Base-by-base conservation (phyloP, 2,888 invertebrate genomes). In the Mechanitis messenoides region DNA sequence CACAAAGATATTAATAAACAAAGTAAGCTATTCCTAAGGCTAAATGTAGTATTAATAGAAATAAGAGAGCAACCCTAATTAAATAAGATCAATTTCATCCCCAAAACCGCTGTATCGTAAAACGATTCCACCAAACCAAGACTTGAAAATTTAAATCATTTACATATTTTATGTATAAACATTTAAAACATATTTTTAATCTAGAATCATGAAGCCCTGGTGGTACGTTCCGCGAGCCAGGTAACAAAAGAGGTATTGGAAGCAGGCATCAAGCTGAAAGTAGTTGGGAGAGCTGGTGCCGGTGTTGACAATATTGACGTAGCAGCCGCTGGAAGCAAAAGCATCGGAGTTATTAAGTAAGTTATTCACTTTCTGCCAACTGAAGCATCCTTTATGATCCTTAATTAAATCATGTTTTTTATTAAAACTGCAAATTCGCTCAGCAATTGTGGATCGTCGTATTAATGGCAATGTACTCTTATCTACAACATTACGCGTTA, bases 291-390 rank as follows among this genome's bases (percentile, higher is more conserved):
- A 54, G 99, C 99, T n/a, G 99, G 99, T 5, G 98, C 98, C 2
- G 99, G 99, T 3, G 97, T 98, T 3, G 99, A 99, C 87, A 99
- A 99, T 85, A 98, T 99, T 68, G 98, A 99, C 80, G 93, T 97
- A 54, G 86, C 91, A 47, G 94, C 96, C 5, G 98, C 99, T 3
- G 97, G 95, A 0, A 91, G 92, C 68, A 92, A 93, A 71, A 96
- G 96, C 71, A 91, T 98, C 70, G 91, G 97, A 68, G 99, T 99
- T 55, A 93, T 99, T 77, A 99, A 99, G 98, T 98, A 92, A 92
- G 94, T 89, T 38, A 11, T 9, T 38, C 12, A 28, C 11, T 28
- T 38, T 31, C 7, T 47, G 11, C 3, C 47, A 20, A 47, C n/a
- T 28, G n/a, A 20, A n/a, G n/a, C 6, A 28, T 28, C 12, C 11